Evolutionary conservation across 2,113 vertebrate genomes (phyloP), one percentile per base, ranked within the genome.

Genomic region (Embiotoca jacksoni): DNA sequence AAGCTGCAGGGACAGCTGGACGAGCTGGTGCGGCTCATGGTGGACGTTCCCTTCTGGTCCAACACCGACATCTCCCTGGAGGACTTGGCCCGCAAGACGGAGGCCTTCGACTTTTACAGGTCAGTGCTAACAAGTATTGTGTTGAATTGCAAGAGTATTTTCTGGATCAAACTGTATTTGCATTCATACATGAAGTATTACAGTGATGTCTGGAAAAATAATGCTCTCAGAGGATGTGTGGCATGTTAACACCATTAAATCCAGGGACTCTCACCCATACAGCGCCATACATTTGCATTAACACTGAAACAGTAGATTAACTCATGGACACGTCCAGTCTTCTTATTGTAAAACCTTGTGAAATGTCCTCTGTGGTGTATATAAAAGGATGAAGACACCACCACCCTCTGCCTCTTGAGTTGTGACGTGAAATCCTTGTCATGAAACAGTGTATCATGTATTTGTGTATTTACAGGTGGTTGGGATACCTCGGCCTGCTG

Each of bases 21-120:
- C 39, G 94, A 94, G 11, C 94, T 99, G 78, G 90, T 97, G 59
- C 94, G 92, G 82, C 94, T 96, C 81, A 92, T 96, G 23, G 94
- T 91, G 0, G 95, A 96, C 54, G 94, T 99, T 47, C 97, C 97
- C 0, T 98, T 99, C 79, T 99, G 97, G 97, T 95, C 95, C 91
- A 98, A 96, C 67, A 90, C 94, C 0, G 91, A 93, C 0, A 54
- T 98, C 14, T 98, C 97, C 1, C 92, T 99, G 85, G 96, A 99
- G 79, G 94, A 95, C 6, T 75, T 99, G 91, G 97, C 97, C 0
- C 91, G 94, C 71, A 95, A 94, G 56, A 95, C 96, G 0, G 97
- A 99, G 78, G 90, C 96, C 53, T 98, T 96, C 41, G 97, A 99
- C 91, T 98, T 97, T 95, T 98, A 99, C 94, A 97, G 97, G 97